Conservation (phyloP, 2,113 vertebrate genomes). For the Capricornis sumatraensis region DNA sequence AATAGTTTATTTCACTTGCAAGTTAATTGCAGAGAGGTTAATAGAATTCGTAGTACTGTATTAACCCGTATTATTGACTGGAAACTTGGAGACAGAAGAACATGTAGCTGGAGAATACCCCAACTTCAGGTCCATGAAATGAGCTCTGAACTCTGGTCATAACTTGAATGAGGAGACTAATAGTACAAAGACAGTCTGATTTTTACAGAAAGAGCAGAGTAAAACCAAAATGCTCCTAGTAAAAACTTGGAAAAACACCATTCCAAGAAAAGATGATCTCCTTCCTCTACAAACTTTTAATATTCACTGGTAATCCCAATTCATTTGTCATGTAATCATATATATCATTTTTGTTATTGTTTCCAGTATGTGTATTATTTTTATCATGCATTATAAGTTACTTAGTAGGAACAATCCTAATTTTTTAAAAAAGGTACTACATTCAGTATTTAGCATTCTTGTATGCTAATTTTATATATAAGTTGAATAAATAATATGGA, state of each 20-base stretch:
- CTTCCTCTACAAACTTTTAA: not conserved
- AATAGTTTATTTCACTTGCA: not conserved
- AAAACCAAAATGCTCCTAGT: not conserved
- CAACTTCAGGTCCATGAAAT: not conserved
- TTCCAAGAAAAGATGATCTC: not conserved
- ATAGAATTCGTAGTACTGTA: not conserved
- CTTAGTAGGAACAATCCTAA: not conserved
- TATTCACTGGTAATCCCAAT: not conserved
- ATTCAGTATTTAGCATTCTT: not conserved
- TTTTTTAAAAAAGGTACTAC: not conserved
- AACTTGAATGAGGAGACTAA: not conserved
- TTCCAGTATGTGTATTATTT: not conserved
- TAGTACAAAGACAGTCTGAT: not conserved
- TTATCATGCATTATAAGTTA: not conserved
- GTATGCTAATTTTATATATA: not conserved
- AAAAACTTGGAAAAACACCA: not conserved
- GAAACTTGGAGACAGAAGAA: not conserved
- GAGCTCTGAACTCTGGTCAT: not conserved
- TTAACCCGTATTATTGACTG: not conserved
- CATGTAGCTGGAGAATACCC: not conserved
- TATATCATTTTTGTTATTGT: not conserved
- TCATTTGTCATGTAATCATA: not conserved
- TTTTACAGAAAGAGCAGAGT: not conserved
- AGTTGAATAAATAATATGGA: not conserved
- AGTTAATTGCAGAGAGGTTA: not conserved